phyloP scores from a whole-genome alignment of 2,888 invertebrate species.

The Andrena camellia region DNA sequence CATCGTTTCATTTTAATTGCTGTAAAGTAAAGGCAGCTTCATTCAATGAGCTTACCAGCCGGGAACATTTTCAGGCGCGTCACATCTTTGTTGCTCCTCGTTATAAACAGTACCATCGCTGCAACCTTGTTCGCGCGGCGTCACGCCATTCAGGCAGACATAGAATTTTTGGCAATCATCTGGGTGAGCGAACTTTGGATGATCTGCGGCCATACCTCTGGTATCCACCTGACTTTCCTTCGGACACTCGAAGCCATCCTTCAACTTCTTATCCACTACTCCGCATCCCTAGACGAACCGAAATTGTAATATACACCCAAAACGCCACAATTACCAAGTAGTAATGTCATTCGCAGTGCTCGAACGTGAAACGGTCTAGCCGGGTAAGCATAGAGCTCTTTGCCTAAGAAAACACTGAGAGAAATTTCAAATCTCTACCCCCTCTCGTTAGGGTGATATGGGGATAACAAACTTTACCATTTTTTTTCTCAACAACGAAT shows the following conservation, averaged over 20 bases:
- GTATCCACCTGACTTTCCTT: conserved; percentile 88
- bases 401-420: no score
- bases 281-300: conserved; percentile 79
- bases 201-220: conserved; percentile 91
- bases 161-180: conserved; percentile 96
- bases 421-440: no score
- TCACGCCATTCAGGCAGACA: conserved; percentile 94
- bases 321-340: no score
- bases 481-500: no score
- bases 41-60: conserved; percentile 90
- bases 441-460: no score
- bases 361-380: no score
- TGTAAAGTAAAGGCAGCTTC: background rate
- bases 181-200: conserved; percentile 94
- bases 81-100: conserved; percentile 93
- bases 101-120: conserved; percentile 96
- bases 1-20: no score
- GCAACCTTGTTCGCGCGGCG: conserved; percentile 95
- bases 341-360: no score
- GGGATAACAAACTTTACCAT: no score
- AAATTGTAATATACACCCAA: background rate
- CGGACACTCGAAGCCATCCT: conserved; percentile 95
- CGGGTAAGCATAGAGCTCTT: no score
- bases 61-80: conserved; percentile 95
- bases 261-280: conserved; percentile 87